phyloP scores from a whole-genome alignment of 1,140 invertebrate species.

The Holotrichia oblita region DNA sequence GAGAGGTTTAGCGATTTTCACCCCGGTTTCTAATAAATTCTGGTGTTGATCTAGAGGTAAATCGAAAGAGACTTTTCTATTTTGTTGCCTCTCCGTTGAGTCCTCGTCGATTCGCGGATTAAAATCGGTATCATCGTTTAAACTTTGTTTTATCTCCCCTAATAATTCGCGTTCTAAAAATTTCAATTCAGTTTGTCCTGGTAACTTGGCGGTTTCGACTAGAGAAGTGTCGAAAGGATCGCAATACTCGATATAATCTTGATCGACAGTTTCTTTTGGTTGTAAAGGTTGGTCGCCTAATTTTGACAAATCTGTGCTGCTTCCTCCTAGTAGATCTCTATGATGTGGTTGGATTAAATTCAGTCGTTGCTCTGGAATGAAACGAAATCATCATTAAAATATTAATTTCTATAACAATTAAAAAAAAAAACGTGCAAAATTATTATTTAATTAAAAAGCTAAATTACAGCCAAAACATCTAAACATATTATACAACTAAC shows the following conservation, averaged over 20 bases:
- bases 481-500: conserved; percentile 37
- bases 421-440: too few species aligned
- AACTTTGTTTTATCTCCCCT: conserved; percentile 57
- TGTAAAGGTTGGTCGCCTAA: conserved; percentile 74
- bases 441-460: too few species aligned
- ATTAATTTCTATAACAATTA: too few species aligned
- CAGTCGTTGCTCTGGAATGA: conserved; percentile 53
- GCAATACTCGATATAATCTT: conserved; percentile 69
- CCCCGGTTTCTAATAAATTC: conserved; percentile 62
- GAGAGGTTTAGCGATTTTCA: conserved; percentile 71
- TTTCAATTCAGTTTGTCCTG: conserved; percentile 80
- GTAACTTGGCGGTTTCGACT: conserved; percentile 73
- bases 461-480: neutral
- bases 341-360: conserved; percentile 59
- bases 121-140: conserved; percentile 74
- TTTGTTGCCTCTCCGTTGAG: neutral
- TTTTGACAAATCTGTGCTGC: conserved; percentile 76
- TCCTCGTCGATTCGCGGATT: conserved; percentile 73
- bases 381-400: too few species aligned
- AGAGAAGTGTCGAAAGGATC: conserved; percentile 89
- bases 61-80: conserved; percentile 72
- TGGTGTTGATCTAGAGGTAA: conserved; percentile 64
- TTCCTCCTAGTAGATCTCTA: conserved; percentile 77
- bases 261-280: conserved; percentile 64
- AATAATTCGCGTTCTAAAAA: conserved; percentile 81